Conservation (phyloP, 2,113 vertebrate species). For the Lutjanus erythropterus region DNA sequence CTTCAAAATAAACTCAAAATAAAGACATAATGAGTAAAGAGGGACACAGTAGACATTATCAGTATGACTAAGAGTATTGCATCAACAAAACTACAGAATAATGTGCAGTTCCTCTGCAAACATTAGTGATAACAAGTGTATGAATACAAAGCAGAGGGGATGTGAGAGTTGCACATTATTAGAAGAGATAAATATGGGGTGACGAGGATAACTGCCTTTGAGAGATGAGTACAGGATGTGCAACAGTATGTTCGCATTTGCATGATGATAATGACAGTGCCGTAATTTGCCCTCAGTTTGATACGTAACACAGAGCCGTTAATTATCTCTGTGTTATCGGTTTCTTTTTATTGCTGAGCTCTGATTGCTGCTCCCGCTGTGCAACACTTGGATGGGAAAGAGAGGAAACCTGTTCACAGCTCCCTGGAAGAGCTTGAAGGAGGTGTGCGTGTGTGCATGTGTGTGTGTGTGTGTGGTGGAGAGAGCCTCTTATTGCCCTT, state of each 20-base stretch:
- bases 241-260: slow-evolving; percentile 30
- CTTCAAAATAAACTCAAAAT: neutral
- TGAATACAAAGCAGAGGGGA: neutral
- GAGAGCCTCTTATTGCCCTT: neutral
- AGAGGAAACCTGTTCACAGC: slow-evolving; percentile 58
- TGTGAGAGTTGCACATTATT: slow-evolving; percentile 11
- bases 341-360: slow-evolving; percentile 46
- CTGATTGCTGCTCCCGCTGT: slow-evolving; percentile 61
- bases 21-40: neutral
- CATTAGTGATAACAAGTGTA: neutral
- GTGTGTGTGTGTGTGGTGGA: neutral
- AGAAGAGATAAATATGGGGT: slow-evolving; percentile 17
- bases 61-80: neutral
- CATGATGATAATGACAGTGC: slow-evolving; percentile 40
- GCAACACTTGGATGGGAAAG: slow-evolving; percentile 25
- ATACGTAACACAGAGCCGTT: slow-evolving; percentile 62
- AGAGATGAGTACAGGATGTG: slow-evolving; percentile 45
- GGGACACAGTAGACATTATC: neutral
- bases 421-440: slow-evolving; percentile 32
- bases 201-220: slow-evolving; percentile 4
- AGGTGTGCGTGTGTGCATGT: slow-evolving; percentile 9
- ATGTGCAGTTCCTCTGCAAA: neutral
- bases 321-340: slow-evolving; percentile 67
- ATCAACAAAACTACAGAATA: neutral
- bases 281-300: slow-evolving; percentile 59